phyloP scores from a whole-genome alignment of 2,797 vertebrate species.

The Scyliorhinus canicula region DNA sequence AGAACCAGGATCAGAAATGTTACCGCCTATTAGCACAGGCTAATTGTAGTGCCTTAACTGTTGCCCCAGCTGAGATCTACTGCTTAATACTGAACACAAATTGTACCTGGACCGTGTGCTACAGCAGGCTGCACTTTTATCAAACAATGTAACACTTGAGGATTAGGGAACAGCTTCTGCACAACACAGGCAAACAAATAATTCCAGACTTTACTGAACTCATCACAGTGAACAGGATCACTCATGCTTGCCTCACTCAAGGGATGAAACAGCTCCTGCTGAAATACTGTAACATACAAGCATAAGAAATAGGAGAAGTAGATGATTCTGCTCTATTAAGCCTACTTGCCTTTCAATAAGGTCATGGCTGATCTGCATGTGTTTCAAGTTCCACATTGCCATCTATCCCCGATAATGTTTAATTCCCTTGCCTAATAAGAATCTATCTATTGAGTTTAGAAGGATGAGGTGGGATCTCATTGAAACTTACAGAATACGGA shows the following conservation, averaged over 20 bases:
- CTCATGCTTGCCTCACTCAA: neutral
- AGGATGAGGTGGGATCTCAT: too few species aligned
- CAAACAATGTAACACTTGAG: neutral
- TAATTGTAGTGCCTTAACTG: neutral
- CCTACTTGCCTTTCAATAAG: too few species aligned
- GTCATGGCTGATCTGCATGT: too few species aligned
- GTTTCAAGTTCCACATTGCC: too few species aligned
- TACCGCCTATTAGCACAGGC: neutral
- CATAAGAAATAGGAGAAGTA: too few species aligned
- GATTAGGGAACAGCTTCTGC: neutral
- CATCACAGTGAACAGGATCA: neutral
- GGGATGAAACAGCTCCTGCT: neutral
- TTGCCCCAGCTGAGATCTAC: neutral
- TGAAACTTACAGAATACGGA: too few species aligned
- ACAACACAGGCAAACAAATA: neutral
- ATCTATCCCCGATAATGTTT: too few species aligned
- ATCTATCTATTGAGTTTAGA: too few species aligned
- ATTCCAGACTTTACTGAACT: neutral
- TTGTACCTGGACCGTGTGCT: neutral
- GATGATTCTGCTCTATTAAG: too few species aligned
- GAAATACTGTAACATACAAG: too few species aligned
- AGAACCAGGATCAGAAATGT: neutral
- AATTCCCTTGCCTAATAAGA: too few species aligned
- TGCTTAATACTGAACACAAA: neutral
- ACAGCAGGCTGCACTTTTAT: neutral